Base-by-base conservation (phyloP, 37 sponge, comb jelly and placozoan genomes). In the Haliclona indistincta region DNA sequence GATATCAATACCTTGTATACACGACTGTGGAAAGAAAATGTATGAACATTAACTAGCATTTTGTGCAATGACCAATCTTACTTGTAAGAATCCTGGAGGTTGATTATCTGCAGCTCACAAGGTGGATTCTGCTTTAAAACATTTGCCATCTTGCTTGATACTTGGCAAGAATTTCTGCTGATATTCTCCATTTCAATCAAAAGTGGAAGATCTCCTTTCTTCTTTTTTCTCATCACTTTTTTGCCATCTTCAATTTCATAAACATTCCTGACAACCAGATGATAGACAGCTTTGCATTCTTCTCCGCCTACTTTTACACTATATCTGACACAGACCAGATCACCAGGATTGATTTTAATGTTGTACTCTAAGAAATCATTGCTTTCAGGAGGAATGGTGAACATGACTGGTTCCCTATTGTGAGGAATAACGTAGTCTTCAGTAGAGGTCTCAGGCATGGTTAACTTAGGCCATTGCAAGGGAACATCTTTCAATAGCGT, bases 321-420 rank as follows among this genome's bases (percentile, higher is more conserved):
- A 36, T 80, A 82, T 17, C 83, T 41, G 38, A 32, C 83, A 74
- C 83, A 82, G 11, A 82, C 44, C 35, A 82, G 44, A 40, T 40
- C 44, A 6, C 83, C 83, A 44, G 32, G 49, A 13, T 54, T 36
- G 4, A 82, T 7, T 0, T 49, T 33, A 29, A n/a, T n/a, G n/a
- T n/a, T n/a, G n/a, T n/a, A n/a, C n/a, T n/a, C n/a, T n/a, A n/a
- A n/a, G n/a, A n/a, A n/a, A n/a, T n/a, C n/a, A n/a, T n/a, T n/a
- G n/a, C n/a, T n/a, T n/a, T n/a, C n/a, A n/a, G n/a, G n/a, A n/a
- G n/a, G n/a, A n/a, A n/a, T n/a, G 35, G 79, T 68, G 35, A 70
- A 26, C 8, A 43, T 29, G 26, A 80, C 11, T 4, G 29, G n/a
- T 5, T 72, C 35, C 19, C 20, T 0, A n/a, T n/a, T n/a, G 8